A percentile compares a stretch with the other conserved stretches of the same genome.
Conservation (phyloP, 1,140 invertebrate genomes). For the Bilobella aurantiaca region DNA sequence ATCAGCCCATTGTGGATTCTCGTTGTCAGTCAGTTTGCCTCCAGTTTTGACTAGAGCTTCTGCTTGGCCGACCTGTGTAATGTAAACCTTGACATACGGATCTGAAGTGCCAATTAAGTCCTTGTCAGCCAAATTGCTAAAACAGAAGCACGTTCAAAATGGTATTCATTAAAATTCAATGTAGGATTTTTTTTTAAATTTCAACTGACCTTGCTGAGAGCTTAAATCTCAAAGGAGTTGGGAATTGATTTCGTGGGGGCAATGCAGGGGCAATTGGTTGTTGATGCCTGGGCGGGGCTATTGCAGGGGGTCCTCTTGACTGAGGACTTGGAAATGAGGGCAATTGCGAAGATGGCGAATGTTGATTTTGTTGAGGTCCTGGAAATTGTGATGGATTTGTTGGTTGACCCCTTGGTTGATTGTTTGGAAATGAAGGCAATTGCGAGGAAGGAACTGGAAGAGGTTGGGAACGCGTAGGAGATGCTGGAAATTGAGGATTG, state of each 20-base stretch:
- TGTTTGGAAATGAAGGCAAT: no score
- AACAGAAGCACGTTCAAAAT: neutral
- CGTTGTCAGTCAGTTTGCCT: constrained; percentile 18
- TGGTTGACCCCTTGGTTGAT: neutral
- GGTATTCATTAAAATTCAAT: neutral
- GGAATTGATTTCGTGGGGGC: neutral
- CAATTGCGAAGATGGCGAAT: neutral
- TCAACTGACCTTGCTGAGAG: constrained; percentile 22
- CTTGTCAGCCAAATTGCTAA: neutral
- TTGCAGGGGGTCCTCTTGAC: no score
- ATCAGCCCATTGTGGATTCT: constrained; percentile 27
- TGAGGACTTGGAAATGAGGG: neutral
- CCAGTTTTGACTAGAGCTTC: constrained; percentile 21
- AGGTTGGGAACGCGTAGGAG: neutral
- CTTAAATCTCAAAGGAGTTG: constrained; percentile 18
- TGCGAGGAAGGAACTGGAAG: neutral
- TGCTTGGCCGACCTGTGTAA: constrained; percentile 1
- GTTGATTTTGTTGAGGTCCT: neutral
- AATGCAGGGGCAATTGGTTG: neutral
- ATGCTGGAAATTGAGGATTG: neutral
- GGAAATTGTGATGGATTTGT: neutral
- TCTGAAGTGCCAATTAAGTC: constrained; percentile 10
- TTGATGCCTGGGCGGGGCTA: neutral
- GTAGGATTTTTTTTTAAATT: neutral
- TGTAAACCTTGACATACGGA: constrained; percentile 25